Evolutionary conservation across 2,888 invertebrate genomes (phyloP), one percentile per base, ranked within the genome.

Genomic region (Eledona agricola): DNA sequence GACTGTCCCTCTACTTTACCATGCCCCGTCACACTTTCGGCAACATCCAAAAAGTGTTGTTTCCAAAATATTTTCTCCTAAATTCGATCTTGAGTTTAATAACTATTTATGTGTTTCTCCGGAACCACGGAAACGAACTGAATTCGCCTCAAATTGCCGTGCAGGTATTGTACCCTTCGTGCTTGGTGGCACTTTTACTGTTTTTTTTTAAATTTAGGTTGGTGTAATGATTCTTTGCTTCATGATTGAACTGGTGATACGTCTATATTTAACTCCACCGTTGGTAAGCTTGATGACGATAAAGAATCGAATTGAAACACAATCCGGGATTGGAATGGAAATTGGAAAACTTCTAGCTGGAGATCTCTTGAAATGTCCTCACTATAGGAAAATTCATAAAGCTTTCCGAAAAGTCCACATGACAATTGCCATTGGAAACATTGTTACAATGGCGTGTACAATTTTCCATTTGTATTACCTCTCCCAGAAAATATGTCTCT

Each of bases 1-100:
- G 94, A 59, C 78, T 94, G 40, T 87, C 93, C 46, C 79, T 94
- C 43, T 94, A 90, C 77, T 93, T 93, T 78, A 84, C 86, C 3
- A 79, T 94, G 59, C 92, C 93, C 0, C 84, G 94, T 7, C 92
- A 93, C 67, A 87, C 87, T 59, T 94, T 94, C 75, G 93, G 93
- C 0, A 86, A 88, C 63, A 90, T 94, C 9, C 94, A 94, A 74
- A 86, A 89, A 55, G 85, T 90, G 20, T 78, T 94, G 49, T 94
- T 94, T 74, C 94, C 94, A 1, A 86, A 87, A 66, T 93, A 93
- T 78, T 93, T 91, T 77, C 83, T 88, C 7, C 80, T 91, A 67
- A 93, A 92, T 72, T 83, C 89, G 5, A 72, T 82, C 55, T 79
- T 92, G 52, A 90, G 90, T 70, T 81, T 91, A 26, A 78, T 84